Conservation (phyloP, 30 jellyfish, hydroid and myxozoan species). For the Cassiopea xamachana region DNA sequence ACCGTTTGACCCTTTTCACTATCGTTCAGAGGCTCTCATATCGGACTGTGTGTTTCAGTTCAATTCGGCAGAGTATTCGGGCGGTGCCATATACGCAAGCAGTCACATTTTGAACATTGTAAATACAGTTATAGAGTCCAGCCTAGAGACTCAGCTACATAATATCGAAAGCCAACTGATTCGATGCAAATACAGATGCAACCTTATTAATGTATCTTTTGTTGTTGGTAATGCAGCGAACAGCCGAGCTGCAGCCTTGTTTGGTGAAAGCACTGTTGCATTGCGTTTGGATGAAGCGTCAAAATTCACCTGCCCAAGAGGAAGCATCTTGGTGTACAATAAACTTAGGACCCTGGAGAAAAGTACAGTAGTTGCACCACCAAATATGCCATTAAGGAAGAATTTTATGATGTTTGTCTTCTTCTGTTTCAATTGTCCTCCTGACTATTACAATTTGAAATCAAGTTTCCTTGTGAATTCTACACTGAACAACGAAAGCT, state of each 20-base stretch:
- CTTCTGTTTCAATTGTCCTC: slow-evolving; percentile 7
- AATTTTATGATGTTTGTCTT: slow-evolving; percentile 19
- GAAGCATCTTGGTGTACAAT: not conserved
- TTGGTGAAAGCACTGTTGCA: slow-evolving; percentile 19
- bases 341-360: not conserved
- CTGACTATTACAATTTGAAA: not conserved
- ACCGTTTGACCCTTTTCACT: not conserved
- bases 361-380: not conserved
- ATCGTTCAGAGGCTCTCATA: not conserved
- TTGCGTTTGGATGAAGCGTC: not conserved
- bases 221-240: not conserved
- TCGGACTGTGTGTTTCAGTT: not conserved
- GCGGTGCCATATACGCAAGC: slow-evolving; percentile 12
- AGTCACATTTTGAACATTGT: not conserved
- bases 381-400: not conserved
- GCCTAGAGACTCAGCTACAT: not conserved
- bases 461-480: not conserved
- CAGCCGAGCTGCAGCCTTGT: slow-evolving; percentile 1
- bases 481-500: not conserved
- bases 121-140: not conserved
- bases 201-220: not conserved
- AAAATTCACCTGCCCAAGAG: slow-evolving; percentile 21
- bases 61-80: slow-evolving; percentile 32
- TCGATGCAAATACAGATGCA: slow-evolving; percentile 15
- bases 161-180: not conserved